Percentiles rank a stretch among this genome's conserved stretches.
phyloP scores from a whole-genome alignment of 2,113 vertebrate species.

The Cavia aperea region DNA sequence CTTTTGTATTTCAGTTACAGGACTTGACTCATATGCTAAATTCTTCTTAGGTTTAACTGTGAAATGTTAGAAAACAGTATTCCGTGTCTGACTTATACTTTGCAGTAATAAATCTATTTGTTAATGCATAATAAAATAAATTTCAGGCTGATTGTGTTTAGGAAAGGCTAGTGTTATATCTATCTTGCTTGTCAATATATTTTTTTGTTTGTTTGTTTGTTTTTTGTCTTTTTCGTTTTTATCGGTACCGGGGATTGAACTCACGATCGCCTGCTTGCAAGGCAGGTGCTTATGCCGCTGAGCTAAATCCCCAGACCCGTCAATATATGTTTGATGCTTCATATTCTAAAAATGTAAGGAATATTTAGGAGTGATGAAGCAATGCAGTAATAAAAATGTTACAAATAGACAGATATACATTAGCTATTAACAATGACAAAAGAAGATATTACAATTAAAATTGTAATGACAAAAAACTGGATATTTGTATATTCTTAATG shows the following conservation, averaged over 20 bases:
- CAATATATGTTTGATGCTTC: background rate
- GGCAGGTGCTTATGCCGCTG: too few relatives aligned
- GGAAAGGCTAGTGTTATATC: background rate
- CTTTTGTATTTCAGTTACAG: background rate
- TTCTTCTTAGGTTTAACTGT: background rate
- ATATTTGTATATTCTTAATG: background rate
- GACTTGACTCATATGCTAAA: background rate
- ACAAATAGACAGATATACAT: background rate
- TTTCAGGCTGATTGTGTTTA: background rate
- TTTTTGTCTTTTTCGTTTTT: too few relatives aligned
- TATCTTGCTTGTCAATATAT: background rate
- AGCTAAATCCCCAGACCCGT: too few relatives aligned
- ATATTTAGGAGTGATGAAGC: background rate
- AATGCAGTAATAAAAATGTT: background rate
- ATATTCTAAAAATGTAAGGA: background rate
- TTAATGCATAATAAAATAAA: slow-evolving; percentile 18
- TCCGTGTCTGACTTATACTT: background rate
- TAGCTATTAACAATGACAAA: background rate
- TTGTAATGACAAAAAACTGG: background rate
- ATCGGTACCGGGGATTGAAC: too few relatives aligned
- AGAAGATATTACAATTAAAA: background rate
- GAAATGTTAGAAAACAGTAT: background rate
- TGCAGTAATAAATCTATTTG: background rate
- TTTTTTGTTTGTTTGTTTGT: background rate
- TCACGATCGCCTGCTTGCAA: too few relatives aligned